phyloP scores from a whole-genome alignment of 1,140 invertebrate species.

The Drosophila nasuta region DNA sequence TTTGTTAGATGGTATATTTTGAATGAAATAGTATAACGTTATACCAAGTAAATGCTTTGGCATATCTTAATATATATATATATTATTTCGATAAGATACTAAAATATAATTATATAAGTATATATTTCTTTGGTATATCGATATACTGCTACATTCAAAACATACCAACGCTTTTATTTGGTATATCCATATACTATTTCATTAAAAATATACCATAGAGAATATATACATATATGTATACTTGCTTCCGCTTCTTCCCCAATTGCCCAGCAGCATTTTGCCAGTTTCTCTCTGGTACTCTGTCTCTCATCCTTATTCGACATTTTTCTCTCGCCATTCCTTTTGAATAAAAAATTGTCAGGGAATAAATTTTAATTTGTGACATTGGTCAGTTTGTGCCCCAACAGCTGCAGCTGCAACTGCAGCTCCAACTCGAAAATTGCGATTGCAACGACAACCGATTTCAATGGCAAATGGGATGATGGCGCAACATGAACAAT shows the following conservation, averaged over 20 bases:
- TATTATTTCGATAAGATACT: too few species aligned
- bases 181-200: too few species aligned
- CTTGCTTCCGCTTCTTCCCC: neutral
- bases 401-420: constrained; percentile 17
- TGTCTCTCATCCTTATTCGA: neutral
- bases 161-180: too few species aligned
- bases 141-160: too few species aligned
- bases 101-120: too few species aligned
- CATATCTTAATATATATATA: too few species aligned
- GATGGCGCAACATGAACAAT: neutral
- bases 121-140: too few species aligned
- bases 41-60: too few species aligned
- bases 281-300: neutral
- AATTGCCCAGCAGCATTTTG: constrained; percentile 5
- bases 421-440: constrained; percentile 2
- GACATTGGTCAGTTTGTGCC: constrained; percentile 34
- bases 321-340: constrained; percentile 1
- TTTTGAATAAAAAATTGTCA: constrained; percentile 48
- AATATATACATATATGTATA: too few species aligned
- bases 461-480: constrained; percentile 11
- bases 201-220: too few species aligned
- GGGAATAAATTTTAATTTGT: constrained; percentile 54
- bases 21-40: too few species aligned
- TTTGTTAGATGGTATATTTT: too few species aligned
- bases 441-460: constrained; percentile 11